Base-by-base conservation (phyloP, 2,113 vertebrate species). In the Aspiorhynchus laticeps region DNA sequence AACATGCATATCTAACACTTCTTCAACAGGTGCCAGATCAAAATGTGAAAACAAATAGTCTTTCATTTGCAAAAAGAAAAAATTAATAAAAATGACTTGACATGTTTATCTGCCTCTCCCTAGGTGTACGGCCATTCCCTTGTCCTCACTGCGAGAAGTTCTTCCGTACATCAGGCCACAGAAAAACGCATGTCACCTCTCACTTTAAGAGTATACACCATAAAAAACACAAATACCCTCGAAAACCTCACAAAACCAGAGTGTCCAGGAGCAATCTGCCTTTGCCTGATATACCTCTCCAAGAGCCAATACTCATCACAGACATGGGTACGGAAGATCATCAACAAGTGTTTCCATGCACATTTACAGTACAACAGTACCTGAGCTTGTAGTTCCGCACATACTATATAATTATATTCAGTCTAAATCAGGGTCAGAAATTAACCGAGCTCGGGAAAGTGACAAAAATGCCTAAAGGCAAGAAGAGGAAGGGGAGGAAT, bases 81-180 rank as follows among this genome's bases (percentile, higher is more conserved):
- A 33, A 19, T 1, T 43, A n/a, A n/a, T n/a, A n/a, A n/a, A 8
- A 26, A 4, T 17, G 24, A 7, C 24, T 76, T 12, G 12, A 48
- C 4, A 4, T 28, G 12, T 21, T 73, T 24, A 6, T 78, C 15
- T 78, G 75, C 26, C 15, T 33, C 5, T 78, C 0, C 48, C 3
- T 15, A 99, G 98, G 98, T 87, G 96, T 97, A 41, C 96, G 97
- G 79, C 98, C 98, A 59, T 99, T 99, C 91, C 95, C 97, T 73
- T 99, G 98, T 93, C 97, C 98, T 80, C 98, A 99, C 94, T 99
- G 98, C 91, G 98, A 99, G 91, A 99, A 99, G 92, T 97, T 98
- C 78, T 99, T 99, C 65, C 96, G 98, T 46, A 99, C 98, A 0
- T 99, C 98, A 0, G 98, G 98, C 87, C 98, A 99, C 91, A 95